Conservation (phyloP, 2,888 invertebrate genomes). For the Alviniconcha strummeri region DNA sequence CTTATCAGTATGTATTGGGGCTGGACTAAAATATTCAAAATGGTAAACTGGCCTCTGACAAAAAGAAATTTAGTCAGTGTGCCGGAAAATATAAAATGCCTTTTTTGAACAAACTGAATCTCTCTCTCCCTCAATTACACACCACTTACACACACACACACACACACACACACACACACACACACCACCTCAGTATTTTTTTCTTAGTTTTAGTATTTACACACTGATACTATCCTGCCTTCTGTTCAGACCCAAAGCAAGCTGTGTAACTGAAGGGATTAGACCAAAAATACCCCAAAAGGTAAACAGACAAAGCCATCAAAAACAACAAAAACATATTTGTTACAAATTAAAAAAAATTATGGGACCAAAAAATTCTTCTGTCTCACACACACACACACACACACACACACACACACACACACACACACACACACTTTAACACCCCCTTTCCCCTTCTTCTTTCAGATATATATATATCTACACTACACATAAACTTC, state of each 20-base stretch:
- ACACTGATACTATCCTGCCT: not conserved
- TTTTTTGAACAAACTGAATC: not conserved
- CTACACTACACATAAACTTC: not conserved
- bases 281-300: no score
- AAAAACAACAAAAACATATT: not conserved
- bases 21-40: no score
- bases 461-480: not conserved
- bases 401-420: constrained; percentile 21
- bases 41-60: no score
- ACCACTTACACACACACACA: constrained; percentile 2
- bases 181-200: not conserved
- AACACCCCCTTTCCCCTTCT: no score
- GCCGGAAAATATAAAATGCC: not conserved
- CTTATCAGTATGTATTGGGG: not conserved
- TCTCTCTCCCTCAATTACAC: not conserved
- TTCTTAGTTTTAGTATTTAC: not conserved
- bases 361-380: not conserved
- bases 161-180: constrained; percentile 13
- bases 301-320: no score
- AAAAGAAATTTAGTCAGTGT: not conserved
- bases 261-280: no score
- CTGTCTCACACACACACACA: constrained; percentile 4
- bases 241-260: no score
- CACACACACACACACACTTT: not conserved
- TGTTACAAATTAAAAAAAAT: not conserved